These are phyloP conservation scores for Tridacna gigas DNA, from an alignment of 2,888 invertebrate species.

Conservation along the genomic window DNA sequence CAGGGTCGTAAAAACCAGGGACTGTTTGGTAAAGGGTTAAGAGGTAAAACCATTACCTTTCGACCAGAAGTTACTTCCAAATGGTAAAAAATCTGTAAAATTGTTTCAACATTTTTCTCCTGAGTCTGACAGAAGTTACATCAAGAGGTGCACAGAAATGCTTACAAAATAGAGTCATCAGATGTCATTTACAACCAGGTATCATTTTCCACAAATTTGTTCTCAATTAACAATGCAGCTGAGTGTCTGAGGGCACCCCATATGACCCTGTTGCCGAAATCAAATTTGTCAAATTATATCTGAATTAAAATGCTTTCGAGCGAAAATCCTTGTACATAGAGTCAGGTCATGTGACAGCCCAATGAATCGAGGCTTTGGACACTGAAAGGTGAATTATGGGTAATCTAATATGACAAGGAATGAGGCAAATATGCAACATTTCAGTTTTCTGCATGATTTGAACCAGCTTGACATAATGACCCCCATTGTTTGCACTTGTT, in stretches of 20 bases:
- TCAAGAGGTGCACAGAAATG: neutral
- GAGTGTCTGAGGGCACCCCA: conserved; percentile 30
- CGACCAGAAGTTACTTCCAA: no score
- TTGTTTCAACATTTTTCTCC: no score
- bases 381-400: conserved; percentile 14
- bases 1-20: no score
- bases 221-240: conserved; percentile 22
- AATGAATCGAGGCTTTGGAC: neutral
- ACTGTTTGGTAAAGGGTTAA: no score
- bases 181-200: neutral
- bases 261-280: conserved; percentile 33
- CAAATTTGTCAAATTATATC: conserved; percentile 65
- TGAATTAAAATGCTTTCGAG: conserved; percentile 44
- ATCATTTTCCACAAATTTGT: conserved; percentile 31
- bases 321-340: conserved; percentile 51
- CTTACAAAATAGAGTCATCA: neutral
- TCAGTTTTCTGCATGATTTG: neutral
- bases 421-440: neutral
- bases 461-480: neutral
- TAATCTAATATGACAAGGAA: conserved; percentile 3
- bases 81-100: no score
- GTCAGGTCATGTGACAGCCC: neutral
- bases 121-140: neutral
- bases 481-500: no score
- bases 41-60: no score